Evolutionary conservation across 2,888 invertebrate species (phyloP).

Genomic region (Ochropacha duplaris): DNA sequence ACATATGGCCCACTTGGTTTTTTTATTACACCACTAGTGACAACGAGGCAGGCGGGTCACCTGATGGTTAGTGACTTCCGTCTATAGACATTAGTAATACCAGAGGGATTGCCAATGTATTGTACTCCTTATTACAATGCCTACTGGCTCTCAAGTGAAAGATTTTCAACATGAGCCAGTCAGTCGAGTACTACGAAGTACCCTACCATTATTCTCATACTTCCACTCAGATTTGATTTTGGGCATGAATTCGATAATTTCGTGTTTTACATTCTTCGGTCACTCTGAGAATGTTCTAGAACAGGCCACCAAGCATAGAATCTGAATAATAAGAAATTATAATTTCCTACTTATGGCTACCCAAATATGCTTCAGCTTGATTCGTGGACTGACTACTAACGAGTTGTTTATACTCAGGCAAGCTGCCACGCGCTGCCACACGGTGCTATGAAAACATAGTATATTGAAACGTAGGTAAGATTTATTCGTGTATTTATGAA

Average conservation of each 20-base stretch:
- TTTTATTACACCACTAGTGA: too few species aligned
- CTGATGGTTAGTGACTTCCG: too few species aligned
- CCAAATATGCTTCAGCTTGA: neutral
- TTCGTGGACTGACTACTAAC: neutral
- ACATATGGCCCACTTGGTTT: neutral
- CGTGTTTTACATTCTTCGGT: neutral
- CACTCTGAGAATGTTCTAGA: neutral
- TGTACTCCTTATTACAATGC: too few species aligned
- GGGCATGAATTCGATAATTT: neutral
- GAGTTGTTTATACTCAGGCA: neutral
- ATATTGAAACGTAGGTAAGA: neutral
- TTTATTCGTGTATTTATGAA: neutral
- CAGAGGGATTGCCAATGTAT: too few species aligned
- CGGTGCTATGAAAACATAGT: too few species aligned
- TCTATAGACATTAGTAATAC: too few species aligned
- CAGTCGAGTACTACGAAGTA: too few species aligned
- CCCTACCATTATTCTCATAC: too few species aligned
- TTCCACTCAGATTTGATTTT: neutral
- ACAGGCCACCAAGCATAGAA: slow-evolving; percentile 26
- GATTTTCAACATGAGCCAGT: too few species aligned
- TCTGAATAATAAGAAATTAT: slow-evolving; percentile 17
- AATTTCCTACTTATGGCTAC: neutral
- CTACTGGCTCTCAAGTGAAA: too few species aligned
- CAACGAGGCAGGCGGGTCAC: too few species aligned
- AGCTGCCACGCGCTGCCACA: too few species aligned